Evolutionary conservation across 37 sponge, comb jelly and placozoan species (phyloP), one percentile per base, ranked within the genome.

Genomic region (Hormiphora californensis): DNA sequence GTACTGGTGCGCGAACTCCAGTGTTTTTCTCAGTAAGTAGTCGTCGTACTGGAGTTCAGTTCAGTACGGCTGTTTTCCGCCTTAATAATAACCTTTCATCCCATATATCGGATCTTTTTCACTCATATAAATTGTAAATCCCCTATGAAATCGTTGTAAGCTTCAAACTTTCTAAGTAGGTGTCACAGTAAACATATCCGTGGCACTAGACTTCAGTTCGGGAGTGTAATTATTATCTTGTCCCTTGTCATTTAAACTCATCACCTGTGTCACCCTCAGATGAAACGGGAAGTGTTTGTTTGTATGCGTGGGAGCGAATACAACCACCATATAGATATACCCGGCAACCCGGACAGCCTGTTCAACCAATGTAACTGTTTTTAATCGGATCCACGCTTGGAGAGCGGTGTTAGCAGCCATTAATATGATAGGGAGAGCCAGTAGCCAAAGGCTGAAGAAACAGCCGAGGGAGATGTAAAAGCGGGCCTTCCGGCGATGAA

Each of bases 201-300:
- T 49, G 15, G 9, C 53, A 9, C 15, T 9, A 49, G 53, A 9
- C 53, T 15, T 15, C 9, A 15, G 53, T 15, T 57, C 61, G 30
- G 23, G 30, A 5, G 7, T 30, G 27, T 57, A 57, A 30, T 57
- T 57, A 57, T 57, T 57, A 15, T 57, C 61, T 30, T 57, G 61
- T 4, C 17, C 61, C 27, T 57, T 12, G 5, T 57, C 61, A 5
- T 57, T 5, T 15, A 21, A 5, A 49, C 4, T 15, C 23, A 5
- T 4, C n/a, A 73, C 81, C 25, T 41, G 35, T 23, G 81, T 73
- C 15, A 46, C 32, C 25, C 81, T 27, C 44, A 73, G 25, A 33
- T 73, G 81, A 33, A 73, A 73, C 1, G 81, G 81, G 43, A 73
- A 73, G 44, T 73, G 44, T 40, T 73, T 73, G 46, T 73, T 73